Percentiles rank a stretch among this genome's conserved stretches.
Conservation (phyloP, 37 sponge, comb jelly and placozoan genomes). For the Sycon ciliatum region DNA sequence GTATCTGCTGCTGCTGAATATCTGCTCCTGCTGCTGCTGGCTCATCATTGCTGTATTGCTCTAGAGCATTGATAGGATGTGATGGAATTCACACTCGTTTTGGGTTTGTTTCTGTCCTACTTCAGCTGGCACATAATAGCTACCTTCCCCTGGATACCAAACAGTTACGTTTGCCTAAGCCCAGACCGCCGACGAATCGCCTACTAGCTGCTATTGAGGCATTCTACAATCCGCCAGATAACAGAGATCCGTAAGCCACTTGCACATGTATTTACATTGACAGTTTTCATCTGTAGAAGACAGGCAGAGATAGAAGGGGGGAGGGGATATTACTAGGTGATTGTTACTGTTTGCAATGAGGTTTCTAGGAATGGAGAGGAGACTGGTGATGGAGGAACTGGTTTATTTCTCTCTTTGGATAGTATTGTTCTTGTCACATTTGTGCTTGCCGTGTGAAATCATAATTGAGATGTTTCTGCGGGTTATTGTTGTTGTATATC, state of each 20-base stretch:
- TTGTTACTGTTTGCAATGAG: background rate
- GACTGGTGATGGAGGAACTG: too few species aligned
- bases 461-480: too few species aligned
- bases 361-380: too few species aligned
- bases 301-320: background rate
- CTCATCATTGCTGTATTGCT: background rate
- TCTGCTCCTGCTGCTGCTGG: background rate
- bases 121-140: conserved; percentile 61
- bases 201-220: conserved; percentile 82
- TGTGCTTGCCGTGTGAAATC: too few species aligned
- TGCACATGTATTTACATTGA: background rate
- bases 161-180: conserved; percentile 64
- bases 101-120: too few species aligned
- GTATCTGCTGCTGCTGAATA: background rate
- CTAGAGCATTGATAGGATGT: too few species aligned
- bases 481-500: background rate
- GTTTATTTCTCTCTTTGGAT: background rate
- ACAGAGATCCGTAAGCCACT: conserved; percentile 49
- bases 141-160: conserved; percentile 64
- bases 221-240: conserved; percentile 59
- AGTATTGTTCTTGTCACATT: too few species aligned
- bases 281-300: too few species aligned
- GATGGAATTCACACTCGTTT: too few species aligned
- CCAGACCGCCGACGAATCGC: conserved; percentile 77
- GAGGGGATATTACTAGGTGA: background rate